These are phyloP conservation scores for Halichoeres trimaculatus DNA, from an alignment of 2,113 vertebrate genomes.

Conservation along the genomic window DNA sequence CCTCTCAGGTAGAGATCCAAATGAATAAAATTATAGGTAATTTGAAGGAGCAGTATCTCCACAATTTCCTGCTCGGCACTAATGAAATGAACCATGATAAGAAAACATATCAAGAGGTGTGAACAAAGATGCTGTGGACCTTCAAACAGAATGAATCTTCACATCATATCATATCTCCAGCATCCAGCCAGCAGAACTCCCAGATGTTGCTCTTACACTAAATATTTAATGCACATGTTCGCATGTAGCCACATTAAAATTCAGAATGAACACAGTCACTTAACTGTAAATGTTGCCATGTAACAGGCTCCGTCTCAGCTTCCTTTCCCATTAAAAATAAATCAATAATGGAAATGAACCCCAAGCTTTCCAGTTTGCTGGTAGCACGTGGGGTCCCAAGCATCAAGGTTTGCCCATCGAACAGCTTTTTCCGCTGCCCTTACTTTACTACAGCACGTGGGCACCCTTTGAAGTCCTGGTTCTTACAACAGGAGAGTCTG, in stretches of 20 bases:
- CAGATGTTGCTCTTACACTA: conserved; percentile 62
- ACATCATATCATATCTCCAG: conserved; percentile 30
- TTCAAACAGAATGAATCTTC: conserved; percentile 48
- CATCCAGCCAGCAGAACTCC: conserved; percentile 31
- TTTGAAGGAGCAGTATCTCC: conserved; percentile 6
- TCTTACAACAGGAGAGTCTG: conserved; percentile 23
- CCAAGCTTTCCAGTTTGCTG: conserved; percentile 50
- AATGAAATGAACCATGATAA: conserved; percentile 16
- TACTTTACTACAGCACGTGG: conserved; percentile 36
- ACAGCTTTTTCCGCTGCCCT: conserved; percentile 41
- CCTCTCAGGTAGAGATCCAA: conserved; percentile 1
- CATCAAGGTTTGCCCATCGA: conserved; percentile 28
- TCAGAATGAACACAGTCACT: conserved; percentile 66
- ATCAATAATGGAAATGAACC: conserved; percentile 76
- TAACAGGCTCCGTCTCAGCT: conserved; percentile 60
- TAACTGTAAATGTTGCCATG: conserved; percentile 66
- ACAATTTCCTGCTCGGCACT: conserved; percentile 4
- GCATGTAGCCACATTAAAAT: conserved; percentile 75
- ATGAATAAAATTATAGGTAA: neutral
- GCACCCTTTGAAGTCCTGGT: conserved; percentile 51
- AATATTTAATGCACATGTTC: conserved; percentile 75
- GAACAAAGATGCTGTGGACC: conserved; percentile 23
- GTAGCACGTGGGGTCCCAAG: conserved; percentile 41
- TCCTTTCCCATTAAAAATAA: conserved; percentile 79
- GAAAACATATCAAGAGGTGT: neutral